Percentiles rank a stretch among this genome's conserved stretches.
phyloP scores from a whole-genome alignment of 2,797 vertebrate species.

The Mormyrops boulengeri region DNA sequence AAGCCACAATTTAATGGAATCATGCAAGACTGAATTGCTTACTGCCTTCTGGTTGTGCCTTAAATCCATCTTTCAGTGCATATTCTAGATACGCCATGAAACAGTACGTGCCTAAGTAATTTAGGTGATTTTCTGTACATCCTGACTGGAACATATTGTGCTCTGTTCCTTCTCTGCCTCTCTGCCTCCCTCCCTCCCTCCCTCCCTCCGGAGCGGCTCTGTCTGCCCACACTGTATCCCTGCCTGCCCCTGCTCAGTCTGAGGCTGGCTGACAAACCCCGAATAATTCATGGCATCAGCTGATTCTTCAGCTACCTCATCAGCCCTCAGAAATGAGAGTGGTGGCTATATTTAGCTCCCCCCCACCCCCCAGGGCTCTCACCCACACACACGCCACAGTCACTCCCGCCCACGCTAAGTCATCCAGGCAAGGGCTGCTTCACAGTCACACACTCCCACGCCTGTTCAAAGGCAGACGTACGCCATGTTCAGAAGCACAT shows the following conservation, averaged over 20 bases:
- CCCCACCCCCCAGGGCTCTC: slow-evolving; percentile 41
- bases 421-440: slow-evolving; percentile 8
- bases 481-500: slow-evolving; percentile 20
- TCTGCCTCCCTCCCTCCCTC: not conserved
- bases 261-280: slow-evolving; percentile 52
- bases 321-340: slow-evolving; percentile 58
- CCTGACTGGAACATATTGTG: slow-evolving; percentile 32
- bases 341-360: slow-evolving; percentile 63
- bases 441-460: slow-evolving; percentile 24
- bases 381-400: slow-evolving; percentile 32
- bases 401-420: slow-evolving; percentile 34
- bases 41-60: not conserved
- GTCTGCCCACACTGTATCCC: slow-evolving; percentile 19
- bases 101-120: not conserved
- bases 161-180: slow-evolving; percentile 27
- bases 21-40: not conserved
- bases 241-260: slow-evolving; percentile 17
- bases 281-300: slow-evolving; percentile 18
- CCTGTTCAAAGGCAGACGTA: slow-evolving; percentile 22
- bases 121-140: not conserved
- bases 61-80: not conserved
- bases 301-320: slow-evolving; percentile 62
- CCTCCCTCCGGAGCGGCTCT: not conserved
- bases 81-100: not conserved
- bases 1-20: not conserved